Conservation (phyloP, 1,140 invertebrate genomes). For the Stratiolaelaps scimitus region DNA sequence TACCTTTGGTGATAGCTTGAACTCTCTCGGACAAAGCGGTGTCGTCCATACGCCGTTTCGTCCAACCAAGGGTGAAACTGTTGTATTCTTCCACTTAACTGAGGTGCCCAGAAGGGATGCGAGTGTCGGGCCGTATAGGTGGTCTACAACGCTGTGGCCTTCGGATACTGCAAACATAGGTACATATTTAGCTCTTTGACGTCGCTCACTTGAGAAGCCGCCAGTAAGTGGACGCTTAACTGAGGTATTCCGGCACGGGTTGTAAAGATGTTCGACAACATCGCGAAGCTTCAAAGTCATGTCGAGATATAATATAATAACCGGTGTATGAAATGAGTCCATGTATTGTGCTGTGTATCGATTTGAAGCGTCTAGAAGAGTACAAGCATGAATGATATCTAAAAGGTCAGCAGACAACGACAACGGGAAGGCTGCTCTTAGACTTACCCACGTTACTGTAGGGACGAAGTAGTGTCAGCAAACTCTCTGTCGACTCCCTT, state of each 20-base stretch:
- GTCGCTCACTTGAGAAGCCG: too few species aligned
- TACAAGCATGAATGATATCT: too few species aligned
- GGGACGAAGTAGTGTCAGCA: constrained; percentile 1
- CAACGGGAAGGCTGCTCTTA: not conserved
- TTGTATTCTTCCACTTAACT: constrained; percentile 15
- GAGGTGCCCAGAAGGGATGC: constrained; percentile 4
- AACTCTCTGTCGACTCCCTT: constrained; percentile 7
- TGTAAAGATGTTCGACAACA: too few species aligned
- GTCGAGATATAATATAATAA: too few species aligned
- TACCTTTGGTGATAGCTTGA: constrained; percentile 17
- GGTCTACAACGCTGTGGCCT: constrained; percentile 16
- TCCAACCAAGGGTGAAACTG: not conserved
- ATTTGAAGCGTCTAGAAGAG: too few species aligned
- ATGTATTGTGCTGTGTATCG: too few species aligned
- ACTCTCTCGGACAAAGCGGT: constrained; percentile 16
- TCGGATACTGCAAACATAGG: not conserved
- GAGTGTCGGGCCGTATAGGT: constrained; percentile 10
- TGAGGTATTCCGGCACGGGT: too few species aligned
- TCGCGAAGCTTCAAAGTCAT: too few species aligned
- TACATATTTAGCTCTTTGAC: too few species aligned
- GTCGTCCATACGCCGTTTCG: constrained; percentile 8
- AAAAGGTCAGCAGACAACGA: too few species aligned
- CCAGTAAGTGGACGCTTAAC: too few species aligned
- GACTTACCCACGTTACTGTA: constrained; percentile 16
- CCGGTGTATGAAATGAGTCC: too few species aligned